Base-by-base conservation (phyloP, 2,888 invertebrate genomes). In the Isotomurus palustris region DNA sequence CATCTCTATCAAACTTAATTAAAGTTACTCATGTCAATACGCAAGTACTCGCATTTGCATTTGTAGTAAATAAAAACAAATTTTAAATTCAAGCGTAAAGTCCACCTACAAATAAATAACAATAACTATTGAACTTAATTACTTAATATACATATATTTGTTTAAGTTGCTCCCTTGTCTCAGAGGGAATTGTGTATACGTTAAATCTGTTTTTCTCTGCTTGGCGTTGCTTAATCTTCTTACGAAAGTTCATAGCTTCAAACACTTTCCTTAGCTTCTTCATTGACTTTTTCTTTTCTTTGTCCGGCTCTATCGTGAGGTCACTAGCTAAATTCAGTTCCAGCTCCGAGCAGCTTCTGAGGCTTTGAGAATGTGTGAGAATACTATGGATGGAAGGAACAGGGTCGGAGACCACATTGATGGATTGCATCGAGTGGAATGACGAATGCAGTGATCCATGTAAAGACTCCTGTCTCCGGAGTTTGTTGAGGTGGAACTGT, bases 141-240 rank as follows among this genome's bases (percentile, higher is more conserved):
- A 22, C 36, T 66, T 47, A 69, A 50, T 69, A 69, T 10, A 69
- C 69, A 53, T 69, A 69, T 44, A 69, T 69, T 43, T 69, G 66
- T 36, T 69, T 69, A 8, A 69, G 54, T 29, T 69, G 68, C 49
- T 69, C 68, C 40, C 69, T 60, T 2, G 67, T 67, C 53, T 69
- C 69, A 19, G 62, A 36, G 8, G 69, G 66, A 40, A 69, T 56
- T 8, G 64, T 67, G 48, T 67, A 68, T 27, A 69, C 49, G 38
- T 69, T 68, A 51, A 69, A 69, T 35, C 66, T 32, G 21, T 69
- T 68, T 43, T 58, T 62, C 43, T 69, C 69, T 19, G 62, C 58
- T 21, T 60, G 53, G 40, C 63, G 56, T 38, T 67, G 64, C 12
- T 58, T 52, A 36, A 69, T 67, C 52, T 61, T 63, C 35, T 65